A percentile compares a stretch with the other conserved stretches of the same genome.
phyloP scores from a whole-genome alignment of 2,797 vertebrate species.

The Leptatherina wallacei region DNA sequence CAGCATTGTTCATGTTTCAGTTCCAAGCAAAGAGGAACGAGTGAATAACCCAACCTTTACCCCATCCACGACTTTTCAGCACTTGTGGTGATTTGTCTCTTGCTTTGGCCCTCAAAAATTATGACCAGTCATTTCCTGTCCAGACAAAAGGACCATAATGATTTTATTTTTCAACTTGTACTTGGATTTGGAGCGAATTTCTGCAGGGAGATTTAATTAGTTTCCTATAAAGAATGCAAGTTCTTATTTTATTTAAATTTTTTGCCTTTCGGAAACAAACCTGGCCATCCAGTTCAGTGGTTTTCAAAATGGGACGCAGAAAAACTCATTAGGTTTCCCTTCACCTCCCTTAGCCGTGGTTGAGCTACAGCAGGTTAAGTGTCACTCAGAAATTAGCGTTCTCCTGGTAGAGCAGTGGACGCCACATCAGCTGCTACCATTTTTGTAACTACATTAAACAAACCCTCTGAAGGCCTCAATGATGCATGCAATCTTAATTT shows the following conservation, averaged over 20 bases:
- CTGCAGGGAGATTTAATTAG: conserved; percentile 50
- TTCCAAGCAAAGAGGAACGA: conserved; percentile 73
- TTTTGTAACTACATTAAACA: conserved; percentile 91
- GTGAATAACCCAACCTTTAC: conserved; percentile 77
- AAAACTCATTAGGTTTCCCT: conserved; percentile 75
- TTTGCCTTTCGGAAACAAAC: conserved; percentile 80
- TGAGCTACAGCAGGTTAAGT: conserved; percentile 84
- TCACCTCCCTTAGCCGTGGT: conserved; percentile 77
- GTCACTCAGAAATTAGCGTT: conserved; percentile 84
- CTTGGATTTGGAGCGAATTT: conserved; percentile 53
- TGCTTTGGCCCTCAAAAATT: conserved; percentile 54
- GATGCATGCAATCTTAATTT: conserved; percentile 90
- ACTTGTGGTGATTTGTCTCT: conserved; percentile 73
- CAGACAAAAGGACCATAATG: conserved; percentile 41
- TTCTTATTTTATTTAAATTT: conserved; percentile 40
- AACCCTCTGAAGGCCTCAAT: conserved; percentile 88
- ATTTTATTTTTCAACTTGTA: conserved; percentile 48
- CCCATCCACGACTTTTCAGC: conserved; percentile 60
- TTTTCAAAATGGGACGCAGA: conserved; percentile 81
- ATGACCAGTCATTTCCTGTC: conserved; percentile 55
- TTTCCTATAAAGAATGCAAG: conserved; percentile 63
- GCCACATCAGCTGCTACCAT: conserved; percentile 86
- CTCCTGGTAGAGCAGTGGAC: conserved; percentile 82
- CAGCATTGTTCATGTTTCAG: conserved; percentile 83
- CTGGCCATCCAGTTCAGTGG: conserved; percentile 91